Base-by-base conservation (phyloP, 2,113 vertebrate species). In the Paradoxurus hermaphroditus region DNA sequence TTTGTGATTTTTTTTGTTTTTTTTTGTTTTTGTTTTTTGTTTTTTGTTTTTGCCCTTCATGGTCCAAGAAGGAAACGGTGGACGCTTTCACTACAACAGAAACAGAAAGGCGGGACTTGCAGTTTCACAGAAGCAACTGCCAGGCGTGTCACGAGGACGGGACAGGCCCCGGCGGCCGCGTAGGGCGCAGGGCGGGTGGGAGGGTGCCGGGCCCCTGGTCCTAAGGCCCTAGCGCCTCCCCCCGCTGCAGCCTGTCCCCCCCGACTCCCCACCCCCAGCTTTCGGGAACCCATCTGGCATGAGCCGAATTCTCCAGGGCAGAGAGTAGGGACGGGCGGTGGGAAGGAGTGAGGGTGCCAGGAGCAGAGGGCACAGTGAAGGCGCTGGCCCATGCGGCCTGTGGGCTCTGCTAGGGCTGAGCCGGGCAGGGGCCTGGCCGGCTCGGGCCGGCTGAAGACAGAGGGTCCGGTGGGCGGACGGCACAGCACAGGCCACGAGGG, bases 1-100 rank as follows among this genome's bases (percentile, higher is more conserved):
- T 98, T 99, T 98, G 98, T 98, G 98, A 98, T 98, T 99, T 99
- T 99, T 98, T 96, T 97, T 98, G 99, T 99, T 99, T 96, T 95
- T 89, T 51, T 95, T 90, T 97, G 31, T 86, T 97, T 97, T 63
- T 59, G 56, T 98, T 96, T 96, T 75, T 75, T 75, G 73, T 31
- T 46, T 75, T 46, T 98, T 92, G 86, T 95, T 91, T 99, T 98
- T 98, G 98, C 98, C 98, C 98, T 99, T 99, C 98, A 98, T 91
- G 97, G 98, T 99, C 98, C 98, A 92, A 98, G 98, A 98, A 98
- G 99, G 97, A 98, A 98, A 97, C 98, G 63, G 98, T 83, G 92
- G 91, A 95, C 85, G 77, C 97, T 97, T 98, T 99, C 99, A 99
- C 99, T 99, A 98, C 98, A 99, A 99, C 96, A 99, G 98, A 99